phyloP scores from a whole-genome alignment of 1,140 invertebrate species.

The Procambarus clarkii region DNA sequence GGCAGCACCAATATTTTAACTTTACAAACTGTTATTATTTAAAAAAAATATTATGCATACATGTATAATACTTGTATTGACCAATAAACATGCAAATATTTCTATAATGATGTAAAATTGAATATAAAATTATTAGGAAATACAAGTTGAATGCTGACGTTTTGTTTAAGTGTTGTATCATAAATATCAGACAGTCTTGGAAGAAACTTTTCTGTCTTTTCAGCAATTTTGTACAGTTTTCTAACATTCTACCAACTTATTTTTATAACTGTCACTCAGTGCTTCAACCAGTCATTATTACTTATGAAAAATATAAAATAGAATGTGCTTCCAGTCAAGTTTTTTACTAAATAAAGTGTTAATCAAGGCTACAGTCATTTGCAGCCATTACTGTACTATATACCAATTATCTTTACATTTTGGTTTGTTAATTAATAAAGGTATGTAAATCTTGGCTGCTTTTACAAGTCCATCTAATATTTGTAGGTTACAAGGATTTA shows the following conservation, averaged over 20 bases:
- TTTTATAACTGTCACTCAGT: not conserved
- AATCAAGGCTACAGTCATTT: not conserved
- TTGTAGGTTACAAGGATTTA: no score
- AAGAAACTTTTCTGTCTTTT: not conserved
- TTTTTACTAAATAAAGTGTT: not conserved
- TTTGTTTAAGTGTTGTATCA: no score
- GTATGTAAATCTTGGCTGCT: not conserved
- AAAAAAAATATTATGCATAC: no score
- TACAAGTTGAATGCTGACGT: no score
- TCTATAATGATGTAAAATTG: no score
- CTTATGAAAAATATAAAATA: not conserved
- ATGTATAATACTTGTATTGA: no score
- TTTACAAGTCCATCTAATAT: not conserved
- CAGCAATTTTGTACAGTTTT: not conserved
- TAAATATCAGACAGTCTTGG: no score
- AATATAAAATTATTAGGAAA: no score
- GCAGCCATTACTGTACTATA: not conserved
- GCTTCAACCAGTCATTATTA: not conserved
- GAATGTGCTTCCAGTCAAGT: constrained; percentile 6
- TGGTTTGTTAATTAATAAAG: constrained; percentile 9
- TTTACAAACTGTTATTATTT: no score
- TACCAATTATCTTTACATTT: not conserved
- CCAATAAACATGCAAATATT: no score
- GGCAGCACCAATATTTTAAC: no score
- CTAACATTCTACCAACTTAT: not conserved